Base-by-base conservation (phyloP, 2,113 vertebrate species). In the Poeciliopsis turrubarensis region DNA sequence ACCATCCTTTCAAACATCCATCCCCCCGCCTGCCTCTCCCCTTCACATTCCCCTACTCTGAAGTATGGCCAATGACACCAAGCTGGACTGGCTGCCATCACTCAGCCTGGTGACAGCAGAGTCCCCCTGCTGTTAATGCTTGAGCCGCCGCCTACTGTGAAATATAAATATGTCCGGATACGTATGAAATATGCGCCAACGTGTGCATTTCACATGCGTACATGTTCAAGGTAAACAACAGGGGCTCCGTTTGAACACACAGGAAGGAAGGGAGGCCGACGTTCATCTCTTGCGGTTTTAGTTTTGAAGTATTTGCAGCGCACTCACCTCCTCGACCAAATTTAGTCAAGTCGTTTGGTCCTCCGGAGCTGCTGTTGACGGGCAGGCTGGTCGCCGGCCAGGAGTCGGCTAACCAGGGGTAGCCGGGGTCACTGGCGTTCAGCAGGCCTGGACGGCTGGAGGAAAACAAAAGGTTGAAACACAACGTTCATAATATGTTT, bases 391-490 rank as follows among this genome's bases (percentile, higher is more conserved):
- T 96, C 64, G 97, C 95, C 54, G 98, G 98, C 98, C 98, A 99
- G 25, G 98, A 99, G 90, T 99, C 98, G 4, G 98, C 97, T 86
- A 99, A 95, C 98, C 98, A 99, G 71, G 98, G 98, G 78, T 99
- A 99, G 65, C 90, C 96, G 25, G 97, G 95, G 85, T 99, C 98
- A 78, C 96, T 94, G 65, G 96, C 93, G 82, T 97, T 98, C 77
- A 99, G 90, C 77, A 99, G 92, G 81, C 98, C 98, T 66, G 98
- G 97, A 29, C 98, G 97, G 86, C 98, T 99, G 85, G 60, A 62
- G 14, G 27, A 41, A 81, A 60, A 85, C 19, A 87, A 25, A 37
- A 78, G 14, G 30, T 72, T 57, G 47, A 78, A 70, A 79, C 3
- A 70, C 31, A 25, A 54, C 34, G 60, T 89, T 70, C 66, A 62